Evolutionary conservation across 2,797 vertebrate genomes (phyloP).

Genomic region (Pseudomugil gertrudae): DNA sequence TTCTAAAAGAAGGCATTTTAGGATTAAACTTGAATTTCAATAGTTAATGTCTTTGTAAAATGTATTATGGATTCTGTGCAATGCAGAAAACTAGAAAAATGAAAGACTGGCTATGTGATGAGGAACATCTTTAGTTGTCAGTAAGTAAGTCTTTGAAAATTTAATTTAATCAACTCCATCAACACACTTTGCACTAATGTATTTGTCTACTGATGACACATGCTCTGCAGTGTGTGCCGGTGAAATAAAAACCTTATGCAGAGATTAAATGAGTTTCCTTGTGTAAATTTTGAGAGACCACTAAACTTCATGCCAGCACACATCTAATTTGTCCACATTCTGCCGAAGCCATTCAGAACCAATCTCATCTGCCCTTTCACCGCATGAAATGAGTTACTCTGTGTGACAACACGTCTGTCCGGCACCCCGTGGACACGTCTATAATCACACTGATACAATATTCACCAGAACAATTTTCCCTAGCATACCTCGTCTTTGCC

Average conservation of each 20-base stretch:
- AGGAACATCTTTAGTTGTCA: not conserved
- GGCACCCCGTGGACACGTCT: constrained; percentile 34
- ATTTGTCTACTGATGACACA: constrained; percentile 20
- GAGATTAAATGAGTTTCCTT: constrained; percentile 41
- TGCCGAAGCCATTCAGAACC: constrained; percentile 28
- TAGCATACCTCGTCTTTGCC: constrained; percentile 93
- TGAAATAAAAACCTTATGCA: constrained; percentile 40
- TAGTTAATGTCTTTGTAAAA: not conserved
- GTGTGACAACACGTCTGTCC: constrained; percentile 25
- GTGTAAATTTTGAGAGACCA: constrained; percentile 43
- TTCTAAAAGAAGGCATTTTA: constrained; percentile 7
- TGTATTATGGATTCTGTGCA: constrained; percentile 4
- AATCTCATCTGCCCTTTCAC: constrained; percentile 54
- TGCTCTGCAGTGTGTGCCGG: not conserved
- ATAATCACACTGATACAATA: constrained; percentile 41
- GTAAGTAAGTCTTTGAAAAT: constrained; percentile 4
- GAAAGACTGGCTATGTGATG: constrained; percentile 10
- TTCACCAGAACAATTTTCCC: constrained; percentile 39
- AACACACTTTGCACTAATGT: constrained; percentile 25
- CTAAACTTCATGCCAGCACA: constrained; percentile 24
- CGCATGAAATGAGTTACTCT: constrained; percentile 43
- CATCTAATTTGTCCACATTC: constrained; percentile 36
- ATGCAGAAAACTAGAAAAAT: constrained; percentile 12
- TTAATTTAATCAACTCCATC: not conserved
- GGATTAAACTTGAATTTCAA: constrained; percentile 22